Conservation (phyloP, 2,797 vertebrate species). For the Tadarida brasiliensis region DNA sequence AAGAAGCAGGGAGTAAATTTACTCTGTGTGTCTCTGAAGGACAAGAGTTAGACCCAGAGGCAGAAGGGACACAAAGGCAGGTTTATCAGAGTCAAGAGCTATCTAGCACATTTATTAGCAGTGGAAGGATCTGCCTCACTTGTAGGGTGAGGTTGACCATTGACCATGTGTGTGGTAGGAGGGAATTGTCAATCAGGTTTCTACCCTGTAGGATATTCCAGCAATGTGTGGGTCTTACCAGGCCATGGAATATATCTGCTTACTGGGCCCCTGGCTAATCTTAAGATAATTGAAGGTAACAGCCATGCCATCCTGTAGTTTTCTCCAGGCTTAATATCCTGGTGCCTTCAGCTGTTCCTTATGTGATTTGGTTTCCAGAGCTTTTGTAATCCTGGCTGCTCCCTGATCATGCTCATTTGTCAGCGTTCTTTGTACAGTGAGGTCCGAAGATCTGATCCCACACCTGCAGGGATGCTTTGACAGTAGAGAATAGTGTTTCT, state of each 20-base stretch:
- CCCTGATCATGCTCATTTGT: neutral
- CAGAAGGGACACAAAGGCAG: neutral
- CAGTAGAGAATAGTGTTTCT: neutral
- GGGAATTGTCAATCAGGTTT: constrained; percentile 23
- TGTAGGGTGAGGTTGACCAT: neutral
- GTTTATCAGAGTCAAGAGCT: constrained; percentile 16
- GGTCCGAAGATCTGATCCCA: neutral
- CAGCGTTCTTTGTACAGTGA: constrained; percentile 41
- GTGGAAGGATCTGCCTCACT: neutral
- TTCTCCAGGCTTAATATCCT: neutral
- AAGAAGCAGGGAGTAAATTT: neutral
- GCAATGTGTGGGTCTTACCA: neutral
- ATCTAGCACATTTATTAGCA: neutral
- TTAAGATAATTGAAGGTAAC: neutral
- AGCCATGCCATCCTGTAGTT: neutral
- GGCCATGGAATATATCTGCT: neutral
- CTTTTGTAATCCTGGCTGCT: constrained; percentile 24
- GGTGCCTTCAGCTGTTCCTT: neutral
- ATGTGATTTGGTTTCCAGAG: constrained; percentile 11
- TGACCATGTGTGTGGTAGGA: neutral
- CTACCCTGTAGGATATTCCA: constrained; percentile 17
- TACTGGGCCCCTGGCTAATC: neutral
- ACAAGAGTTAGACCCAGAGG: neutral
- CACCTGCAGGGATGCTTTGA: neutral
- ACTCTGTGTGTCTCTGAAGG: constrained; percentile 3